Evolutionary conservation across 1,140 invertebrate genomes (phyloP).

Genomic region (Aplysia californica): DNA sequence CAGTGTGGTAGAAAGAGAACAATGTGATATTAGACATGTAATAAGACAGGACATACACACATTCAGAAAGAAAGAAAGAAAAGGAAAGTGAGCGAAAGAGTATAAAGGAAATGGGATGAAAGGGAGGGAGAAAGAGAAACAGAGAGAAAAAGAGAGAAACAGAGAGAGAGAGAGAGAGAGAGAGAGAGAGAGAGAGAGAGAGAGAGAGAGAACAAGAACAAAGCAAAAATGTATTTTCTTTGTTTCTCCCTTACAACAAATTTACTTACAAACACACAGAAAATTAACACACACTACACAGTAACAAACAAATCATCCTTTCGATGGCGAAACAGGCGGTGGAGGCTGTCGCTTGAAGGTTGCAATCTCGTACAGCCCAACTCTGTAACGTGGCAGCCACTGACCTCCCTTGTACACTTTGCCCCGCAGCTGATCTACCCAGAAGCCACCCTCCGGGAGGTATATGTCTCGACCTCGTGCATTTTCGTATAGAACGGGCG

Average conservation of each 20-base stretch:
- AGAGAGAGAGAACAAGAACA: background rate
- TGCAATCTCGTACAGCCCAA: constrained; percentile 43
- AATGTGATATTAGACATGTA: no score
- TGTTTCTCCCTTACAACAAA: background rate
- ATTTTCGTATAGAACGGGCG: constrained; percentile 81
- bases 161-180: no score
- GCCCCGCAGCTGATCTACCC: constrained; percentile 39
- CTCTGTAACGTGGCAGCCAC: constrained; percentile 43
- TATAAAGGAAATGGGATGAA: background rate
- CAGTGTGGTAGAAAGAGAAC: no score
- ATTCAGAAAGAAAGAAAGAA: no score
- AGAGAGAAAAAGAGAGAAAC: no score
- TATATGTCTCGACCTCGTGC: constrained; percentile 78
- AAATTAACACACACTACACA: background rate
- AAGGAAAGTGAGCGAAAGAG: no score
- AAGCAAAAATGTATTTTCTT: background rate
- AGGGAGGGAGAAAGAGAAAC: background rate
- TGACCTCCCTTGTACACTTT: constrained; percentile 37
- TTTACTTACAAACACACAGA: background rate
- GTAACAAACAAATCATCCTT: background rate
- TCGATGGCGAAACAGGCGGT: background rate
- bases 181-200: background rate
- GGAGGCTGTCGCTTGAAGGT: constrained; percentile 30
- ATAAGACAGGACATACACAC: background rate
- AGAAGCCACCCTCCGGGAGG: constrained; percentile 48